Conservation (phyloP, 2,113 vertebrate species). For the Phylloscopus trochiloides region DNA sequence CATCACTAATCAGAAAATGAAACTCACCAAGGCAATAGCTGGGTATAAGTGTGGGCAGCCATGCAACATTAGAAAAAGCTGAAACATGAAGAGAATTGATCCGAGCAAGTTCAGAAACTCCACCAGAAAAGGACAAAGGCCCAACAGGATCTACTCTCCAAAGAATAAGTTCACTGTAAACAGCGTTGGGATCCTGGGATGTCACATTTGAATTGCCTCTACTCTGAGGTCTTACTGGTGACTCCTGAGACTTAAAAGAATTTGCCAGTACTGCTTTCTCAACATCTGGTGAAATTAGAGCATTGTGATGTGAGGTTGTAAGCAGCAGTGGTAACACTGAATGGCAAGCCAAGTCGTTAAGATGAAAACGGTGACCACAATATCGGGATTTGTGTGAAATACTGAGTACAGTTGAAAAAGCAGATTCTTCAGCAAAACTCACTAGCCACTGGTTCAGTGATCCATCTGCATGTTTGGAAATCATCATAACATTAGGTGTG, state of each 20-base stretch:
- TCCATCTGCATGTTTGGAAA: slow-evolving; percentile 95
- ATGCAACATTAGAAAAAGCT: slow-evolving; percentile 96
- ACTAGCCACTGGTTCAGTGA: slow-evolving; percentile 97
- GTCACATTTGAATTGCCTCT: slow-evolving; percentile 60
- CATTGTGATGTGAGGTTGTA: slow-evolving; percentile 97
- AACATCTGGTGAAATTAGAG: slow-evolving; percentile 80
- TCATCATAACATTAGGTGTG: slow-evolving; percentile 96
- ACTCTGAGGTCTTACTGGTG: slow-evolving; percentile 56
- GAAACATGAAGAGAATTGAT: slow-evolving; percentile 96
- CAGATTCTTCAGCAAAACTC: slow-evolving; percentile 95
- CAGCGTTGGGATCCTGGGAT: slow-evolving; percentile 86
- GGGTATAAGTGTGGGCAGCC: slow-evolving; percentile 94
- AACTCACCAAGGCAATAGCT: slow-evolving; percentile 93
- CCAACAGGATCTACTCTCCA: slow-evolving; percentile 99
- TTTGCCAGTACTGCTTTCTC: slow-evolving; percentile 48
- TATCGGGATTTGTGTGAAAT: slow-evolving; percentile 97
- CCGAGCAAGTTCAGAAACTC: slow-evolving; percentile 94
- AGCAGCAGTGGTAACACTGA: slow-evolving; percentile 92
- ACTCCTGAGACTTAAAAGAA: slow-evolving; percentile 40
- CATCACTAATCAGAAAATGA: not conserved
- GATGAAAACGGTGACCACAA: slow-evolving; percentile 98
- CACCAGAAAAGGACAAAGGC: slow-evolving; percentile 92
- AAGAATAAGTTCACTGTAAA: slow-evolving; percentile 98
- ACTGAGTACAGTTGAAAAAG: slow-evolving; percentile 95
- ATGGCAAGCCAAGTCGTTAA: slow-evolving; percentile 96